phyloP scores from a whole-genome alignment of 1,140 invertebrate species.

The Xylocopa sonorina region DNA sequence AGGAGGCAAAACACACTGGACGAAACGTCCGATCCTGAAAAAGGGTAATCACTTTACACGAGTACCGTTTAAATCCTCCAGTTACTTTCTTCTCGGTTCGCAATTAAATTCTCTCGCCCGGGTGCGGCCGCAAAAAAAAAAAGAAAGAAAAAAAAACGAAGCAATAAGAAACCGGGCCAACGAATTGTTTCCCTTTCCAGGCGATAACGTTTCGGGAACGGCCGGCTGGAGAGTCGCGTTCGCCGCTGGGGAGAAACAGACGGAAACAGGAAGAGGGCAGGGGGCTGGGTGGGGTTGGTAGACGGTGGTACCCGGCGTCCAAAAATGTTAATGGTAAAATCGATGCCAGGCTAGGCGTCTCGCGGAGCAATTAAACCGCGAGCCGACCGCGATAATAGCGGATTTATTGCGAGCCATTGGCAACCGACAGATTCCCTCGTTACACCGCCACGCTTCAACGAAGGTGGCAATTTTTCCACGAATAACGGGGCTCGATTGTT shows the following conservation, averaged over 20 bases:
- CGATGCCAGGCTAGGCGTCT: not conserved
- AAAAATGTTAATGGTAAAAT: conserved; percentile 51
- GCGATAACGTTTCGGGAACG: not conserved
- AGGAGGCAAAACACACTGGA: too few species aligned
- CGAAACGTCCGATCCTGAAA: not conserved
- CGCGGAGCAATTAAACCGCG: conserved; percentile 38
- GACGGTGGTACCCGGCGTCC: not conserved
- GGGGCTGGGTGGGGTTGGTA: too few species aligned
- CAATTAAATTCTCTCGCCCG: conserved; percentile 48
- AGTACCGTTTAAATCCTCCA: conserved; percentile 31
- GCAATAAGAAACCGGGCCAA: not conserved
- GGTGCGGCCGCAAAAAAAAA: not conserved
- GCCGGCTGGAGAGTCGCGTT: not conserved
- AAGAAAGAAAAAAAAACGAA: too few species aligned
- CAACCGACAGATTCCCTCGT: conserved; percentile 28
- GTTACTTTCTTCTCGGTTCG: conserved; percentile 3
- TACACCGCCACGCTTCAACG: not conserved
- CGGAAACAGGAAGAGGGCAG: not conserved
- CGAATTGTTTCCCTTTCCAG: not conserved
- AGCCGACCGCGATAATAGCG: conserved; percentile 24
- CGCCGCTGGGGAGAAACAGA: not conserved
- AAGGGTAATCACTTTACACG: conserved; percentile 39
- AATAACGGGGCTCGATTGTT: conserved; percentile 57
- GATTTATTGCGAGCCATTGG: conserved; percentile 49
- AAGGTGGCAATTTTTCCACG: conserved; percentile 54